Percentiles rank a stretch among this genome's conserved stretches.
These are phyloP conservation scores for Antheraea assamensis DNA, from an alignment of 2,888 invertebrate species.

Conservation along the genomic window DNA sequence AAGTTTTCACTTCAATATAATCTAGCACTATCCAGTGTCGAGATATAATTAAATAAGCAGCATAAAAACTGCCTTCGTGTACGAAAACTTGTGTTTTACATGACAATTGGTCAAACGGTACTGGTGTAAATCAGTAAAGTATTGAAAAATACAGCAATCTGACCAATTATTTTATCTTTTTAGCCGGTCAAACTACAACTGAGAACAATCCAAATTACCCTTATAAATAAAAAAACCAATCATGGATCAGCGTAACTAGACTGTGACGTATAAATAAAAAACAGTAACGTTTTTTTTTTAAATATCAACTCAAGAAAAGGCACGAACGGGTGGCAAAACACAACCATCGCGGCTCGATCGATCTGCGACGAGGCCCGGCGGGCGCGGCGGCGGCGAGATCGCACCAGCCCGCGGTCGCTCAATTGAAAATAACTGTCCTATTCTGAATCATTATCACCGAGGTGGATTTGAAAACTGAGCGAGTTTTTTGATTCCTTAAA, in stretches of 20 bases:
- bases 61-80: no score
- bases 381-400: not conserved
- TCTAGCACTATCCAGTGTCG: no score
- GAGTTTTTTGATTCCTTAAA: not conserved
- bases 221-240: no score
- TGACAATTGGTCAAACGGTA: no score
- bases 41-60: no score
- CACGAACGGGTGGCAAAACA: not conserved
- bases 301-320: not conserved
- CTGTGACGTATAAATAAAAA: not conserved
- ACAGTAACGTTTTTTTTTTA: not conserved
- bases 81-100: no score
- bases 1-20: no score
- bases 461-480: not conserved
- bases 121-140: no score
- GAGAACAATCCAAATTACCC: no score
- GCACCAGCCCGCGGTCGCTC: not conserved
- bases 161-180: no score
- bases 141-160: no score
- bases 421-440: conserved; percentile 11
- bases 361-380: not conserved
- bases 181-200: no score
- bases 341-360: conserved; percentile 6
- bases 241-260: not conserved
- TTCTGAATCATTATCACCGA: conserved; percentile 1